Evolutionary conservation across 2,888 invertebrate genomes (phyloP), one percentile per base, ranked within the genome.

Genomic region (Steinernema hermaphroditum): DNA sequence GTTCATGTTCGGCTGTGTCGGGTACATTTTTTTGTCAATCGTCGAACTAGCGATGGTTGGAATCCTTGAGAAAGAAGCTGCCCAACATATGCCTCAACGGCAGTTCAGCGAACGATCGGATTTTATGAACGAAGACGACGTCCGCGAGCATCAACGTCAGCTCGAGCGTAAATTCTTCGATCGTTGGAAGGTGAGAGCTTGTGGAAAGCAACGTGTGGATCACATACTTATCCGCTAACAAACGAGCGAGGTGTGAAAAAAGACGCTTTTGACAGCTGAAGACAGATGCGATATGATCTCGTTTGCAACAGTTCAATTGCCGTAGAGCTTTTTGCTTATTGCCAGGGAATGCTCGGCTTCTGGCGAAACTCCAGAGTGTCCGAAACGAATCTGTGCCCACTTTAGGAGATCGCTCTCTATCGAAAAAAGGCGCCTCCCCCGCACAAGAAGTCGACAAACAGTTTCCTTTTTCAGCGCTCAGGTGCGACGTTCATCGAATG

Each of bases 1-100:
- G 43, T 86, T 85, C 75, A 84, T 84, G 84, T 85, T 85, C 73
- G 78, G 73, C 19, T 76, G 72, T 41, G 69, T 57, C 6, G 83
- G 80, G 57, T 86, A 80, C 78, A 86, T 86, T 16, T 85, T 86
- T 73, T 71, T 84, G 0, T 80, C 83, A 0, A 82, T 86, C 71
- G 82, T 84, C 29, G 82, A 83, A 70, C 73, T 82, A 44, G 82
- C 82, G 34, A 70, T 76, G 50, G 82, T 83, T 24, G 82, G 83
- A 12, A 77, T 75, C 12, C 68, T 83, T 37, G 82, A 83, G 69
- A 80, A 80, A 49, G 72, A 72, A 43, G 34, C 71, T 6, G 62
- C 62, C 16, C 62, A 34, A 32, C 62, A 62, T 22, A 62, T 62
- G 29, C 62, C 62, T 16, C 62, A 62, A 1, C 29, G 62, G 34